Evolutionary conservation across 2,888 invertebrate species (phyloP), one percentile per base, ranked within the genome.

Genomic region (Scaptomyza parva): DNA sequence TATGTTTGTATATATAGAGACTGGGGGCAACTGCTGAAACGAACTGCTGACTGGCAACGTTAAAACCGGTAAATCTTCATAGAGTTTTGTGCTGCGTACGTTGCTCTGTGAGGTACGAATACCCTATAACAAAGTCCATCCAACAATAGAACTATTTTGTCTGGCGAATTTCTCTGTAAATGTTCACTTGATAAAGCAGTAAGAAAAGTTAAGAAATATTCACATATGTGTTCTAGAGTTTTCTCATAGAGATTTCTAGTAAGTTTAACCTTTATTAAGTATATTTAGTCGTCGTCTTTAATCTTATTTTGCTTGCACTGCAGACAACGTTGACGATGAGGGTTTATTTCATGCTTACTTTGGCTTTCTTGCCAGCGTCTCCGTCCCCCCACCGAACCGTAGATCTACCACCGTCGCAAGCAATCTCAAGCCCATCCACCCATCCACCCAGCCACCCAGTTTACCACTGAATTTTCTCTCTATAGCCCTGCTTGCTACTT

Each of bases 21-120:
- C 58, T 54, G 37, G 60, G 35, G 37, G 57, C 60, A 55, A 62
- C 65, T 65, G 68, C 66, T 70, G 37, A 54, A 74, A 48, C 66
- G 70, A 78, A 85, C 87, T 83, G 82, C 82, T 86, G 86, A 83
- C 83, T 86, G 83, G 86, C 86, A 86, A 80, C 74, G 84, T 81
- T 88, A 81, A 86, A 83, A 86, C 86, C 88, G 86, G 88, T 86
- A 88, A 86, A 86, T 87, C 86, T 88, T 86, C 84, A 78, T 88
- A 78, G 86, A 81, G 81, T 59, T 59, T 79, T 72, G 17, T 37
- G 73, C 71, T 71, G 74, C 80, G 78, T 70, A 76, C 80, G 51
- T 73, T 70, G 75, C 65, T 74, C 74, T 54, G 60, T 39, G 9
- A 37, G 1, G 35, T 35, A 35, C 14, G 7, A 47, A 64, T 73